Evolutionary conservation across 2,888 invertebrate genomes (phyloP).

Genomic region (Allolobophora icterica): DNA sequence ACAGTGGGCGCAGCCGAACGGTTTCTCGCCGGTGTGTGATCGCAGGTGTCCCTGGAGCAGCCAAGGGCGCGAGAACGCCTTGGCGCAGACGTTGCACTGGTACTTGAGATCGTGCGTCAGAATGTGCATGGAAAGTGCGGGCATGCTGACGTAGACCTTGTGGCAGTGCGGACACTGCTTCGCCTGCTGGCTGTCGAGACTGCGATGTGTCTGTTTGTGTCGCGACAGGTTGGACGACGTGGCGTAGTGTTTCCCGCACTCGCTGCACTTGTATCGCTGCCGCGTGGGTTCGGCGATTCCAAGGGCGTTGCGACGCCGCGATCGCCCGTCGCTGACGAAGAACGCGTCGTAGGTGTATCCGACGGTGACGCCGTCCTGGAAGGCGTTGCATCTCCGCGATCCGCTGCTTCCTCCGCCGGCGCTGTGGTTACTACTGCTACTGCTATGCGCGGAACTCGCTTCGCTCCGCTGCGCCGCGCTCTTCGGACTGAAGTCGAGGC

Average conservation of each 20-base stretch:
- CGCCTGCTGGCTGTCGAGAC: conserved; percentile 89
- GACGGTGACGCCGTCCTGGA: conserved; percentile 57
- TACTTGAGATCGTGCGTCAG: conserved; percentile 92
- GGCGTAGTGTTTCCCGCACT: conserved; percentile 90
- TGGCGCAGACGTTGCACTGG: conserved; percentile 89
- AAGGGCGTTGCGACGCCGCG: conserved; percentile 59
- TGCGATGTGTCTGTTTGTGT: conserved; percentile 89
- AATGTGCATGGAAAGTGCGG: conserved; percentile 91
- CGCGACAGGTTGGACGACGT: conserved; percentile 87
- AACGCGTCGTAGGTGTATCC: conserved; percentile 69
- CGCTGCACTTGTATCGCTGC: conserved; percentile 77
- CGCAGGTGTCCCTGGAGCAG: conserved; percentile 71
- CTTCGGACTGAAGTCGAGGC: not conserved
- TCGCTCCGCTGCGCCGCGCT: not conserved
- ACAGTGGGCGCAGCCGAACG: conserved; percentile 90
- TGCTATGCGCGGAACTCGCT: not conserved
- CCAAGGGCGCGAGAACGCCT: conserved; percentile 94
- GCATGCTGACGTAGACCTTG: conserved; percentile 96
- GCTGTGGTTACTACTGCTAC: not conserved
- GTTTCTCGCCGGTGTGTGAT: conserved; percentile 79
- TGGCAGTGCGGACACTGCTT: conserved; percentile 94
- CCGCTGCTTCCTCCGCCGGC: not conserved
- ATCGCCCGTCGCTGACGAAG: conserved; percentile 73
- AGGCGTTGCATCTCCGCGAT: conserved; percentile 33
- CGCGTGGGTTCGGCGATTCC: not conserved